Base-by-base conservation (phyloP, 1,140 invertebrate genomes). In the Drosophila sechellia region DNA sequence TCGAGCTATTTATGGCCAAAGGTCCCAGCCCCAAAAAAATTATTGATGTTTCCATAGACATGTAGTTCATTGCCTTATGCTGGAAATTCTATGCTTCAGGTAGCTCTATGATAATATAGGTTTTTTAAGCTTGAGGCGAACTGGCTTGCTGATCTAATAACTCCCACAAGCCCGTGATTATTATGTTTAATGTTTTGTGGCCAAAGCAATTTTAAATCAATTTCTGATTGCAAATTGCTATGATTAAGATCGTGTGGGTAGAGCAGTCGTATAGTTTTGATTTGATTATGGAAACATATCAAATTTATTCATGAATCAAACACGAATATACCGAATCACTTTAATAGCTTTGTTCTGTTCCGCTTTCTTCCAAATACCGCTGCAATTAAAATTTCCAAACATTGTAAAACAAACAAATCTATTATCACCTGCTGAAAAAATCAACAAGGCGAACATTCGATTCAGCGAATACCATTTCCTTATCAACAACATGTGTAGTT, bases 1-100 rank as follows among this genome's bases (percentile, higher is more conserved):
- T 54, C 13, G 39, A 54, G 59, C 73, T 86, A 85, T 84, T 85
- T 86, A 86, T 73, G 74, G 77, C 60, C 66, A 77, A 73, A 50
- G 58, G 71, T 60, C 43, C 61, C 63, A 43, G 50, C 40, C 66
- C 34, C 64, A 69, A 69, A 43, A 43, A 69, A 46, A 35, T 70
- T 70, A 70, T 70, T 70, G 68, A 70, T 70, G 65, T 68, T 68
- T 66, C 49, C 49, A 52, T 65, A 52, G 64, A 65, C 64, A 50
- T 65, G 37, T 10, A 35, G 63, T 69, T 69, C 49, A 69, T 55
- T 68, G 66, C 42, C 66, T 46, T 68, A 25, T 6, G 52, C 8
- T 69, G 50, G 20, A 48, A 69, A 69, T 70, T 40, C 43, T 49
- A 56, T 40, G 50, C n/a, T 45, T 48, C 52, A 70, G 64, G 35